Evolutionary conservation across 2,113 vertebrate species (phyloP).

Genomic region (Okapia johnstoni): DNA sequence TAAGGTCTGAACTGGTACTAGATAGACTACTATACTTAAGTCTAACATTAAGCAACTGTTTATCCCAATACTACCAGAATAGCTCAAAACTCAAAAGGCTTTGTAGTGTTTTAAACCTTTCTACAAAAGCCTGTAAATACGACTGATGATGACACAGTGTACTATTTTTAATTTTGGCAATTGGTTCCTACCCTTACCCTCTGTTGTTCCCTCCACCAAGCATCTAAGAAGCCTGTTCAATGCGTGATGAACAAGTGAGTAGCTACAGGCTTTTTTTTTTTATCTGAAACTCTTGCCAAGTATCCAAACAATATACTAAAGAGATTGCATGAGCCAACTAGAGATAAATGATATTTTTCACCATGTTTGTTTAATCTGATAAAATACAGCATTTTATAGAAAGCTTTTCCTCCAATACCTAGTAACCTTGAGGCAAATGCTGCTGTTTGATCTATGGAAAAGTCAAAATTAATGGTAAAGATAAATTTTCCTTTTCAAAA

Average conservation of each 20-base stretch:
- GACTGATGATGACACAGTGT: not conserved
- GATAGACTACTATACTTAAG: not conserved
- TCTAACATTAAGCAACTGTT: not conserved
- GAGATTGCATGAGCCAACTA: not conserved
- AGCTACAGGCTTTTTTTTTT: not conserved
- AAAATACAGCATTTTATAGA: not conserved
- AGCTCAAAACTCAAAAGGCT: not conserved
- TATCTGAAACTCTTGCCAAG: not conserved
- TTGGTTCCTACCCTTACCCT: not conserved
- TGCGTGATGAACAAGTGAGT: not conserved
- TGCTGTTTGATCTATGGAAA: not conserved
- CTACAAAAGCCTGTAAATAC: not conserved
- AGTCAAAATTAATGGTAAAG: not conserved
- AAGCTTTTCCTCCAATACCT: not conserved
- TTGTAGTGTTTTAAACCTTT: not conserved
- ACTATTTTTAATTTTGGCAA: not conserved
- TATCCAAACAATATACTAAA: not conserved
- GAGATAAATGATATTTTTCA: conserved; percentile 9
- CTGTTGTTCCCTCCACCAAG: not conserved
- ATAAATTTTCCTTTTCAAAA: not conserved
- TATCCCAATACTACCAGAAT: not conserved
- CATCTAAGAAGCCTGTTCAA: not conserved
- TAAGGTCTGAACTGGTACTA: not conserved
- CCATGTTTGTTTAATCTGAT: not conserved
- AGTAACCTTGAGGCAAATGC: not conserved